Percentiles rank a stretch among this genome's conserved stretches.
These are phyloP conservation scores for Mus pahari DNA, from an alignment of 2,113 vertebrate genomes.

Conservation along the genomic window DNA sequence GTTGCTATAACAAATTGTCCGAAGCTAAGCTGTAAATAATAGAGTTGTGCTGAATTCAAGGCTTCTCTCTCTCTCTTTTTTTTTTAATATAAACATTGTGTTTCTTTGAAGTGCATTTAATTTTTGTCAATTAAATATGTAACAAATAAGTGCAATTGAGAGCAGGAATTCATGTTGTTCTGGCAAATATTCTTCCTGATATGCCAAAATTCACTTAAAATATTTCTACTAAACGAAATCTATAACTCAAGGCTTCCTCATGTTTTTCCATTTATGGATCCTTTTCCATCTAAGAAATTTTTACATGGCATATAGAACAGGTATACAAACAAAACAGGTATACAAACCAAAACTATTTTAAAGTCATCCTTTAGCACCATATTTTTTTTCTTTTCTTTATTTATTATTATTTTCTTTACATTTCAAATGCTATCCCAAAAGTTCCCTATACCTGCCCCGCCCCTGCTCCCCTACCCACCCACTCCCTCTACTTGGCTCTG, in stretches of 20 bases:
- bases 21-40: neutral
- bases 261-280: neutral
- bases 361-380: neutral
- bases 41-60: neutral
- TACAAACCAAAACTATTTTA: neutral
- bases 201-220: neutral
- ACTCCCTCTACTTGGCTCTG: too few relatives aligned
- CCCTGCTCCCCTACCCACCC: too few relatives aligned
- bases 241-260: neutral
- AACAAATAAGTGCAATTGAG: slow-evolving; percentile 19
- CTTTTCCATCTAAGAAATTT: neutral
- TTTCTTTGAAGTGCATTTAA: neutral
- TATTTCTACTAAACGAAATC: slow-evolving; percentile 27
- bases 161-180: neutral
- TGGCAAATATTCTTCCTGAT: slow-evolving; percentile 4
- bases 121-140: neutral
- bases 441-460: too few relatives aligned
- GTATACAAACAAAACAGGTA: neutral
- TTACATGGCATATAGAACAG: neutral
- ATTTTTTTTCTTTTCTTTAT: too few relatives aligned
- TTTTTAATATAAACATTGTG: neutral
- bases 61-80: too few relatives aligned
- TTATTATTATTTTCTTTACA: too few relatives aligned
- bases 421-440: too few relatives aligned
- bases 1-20: neutral